These are phyloP conservation scores for Thereva unica DNA, from an alignment of 2,888 invertebrate species.

Conservation along the genomic window DNA sequence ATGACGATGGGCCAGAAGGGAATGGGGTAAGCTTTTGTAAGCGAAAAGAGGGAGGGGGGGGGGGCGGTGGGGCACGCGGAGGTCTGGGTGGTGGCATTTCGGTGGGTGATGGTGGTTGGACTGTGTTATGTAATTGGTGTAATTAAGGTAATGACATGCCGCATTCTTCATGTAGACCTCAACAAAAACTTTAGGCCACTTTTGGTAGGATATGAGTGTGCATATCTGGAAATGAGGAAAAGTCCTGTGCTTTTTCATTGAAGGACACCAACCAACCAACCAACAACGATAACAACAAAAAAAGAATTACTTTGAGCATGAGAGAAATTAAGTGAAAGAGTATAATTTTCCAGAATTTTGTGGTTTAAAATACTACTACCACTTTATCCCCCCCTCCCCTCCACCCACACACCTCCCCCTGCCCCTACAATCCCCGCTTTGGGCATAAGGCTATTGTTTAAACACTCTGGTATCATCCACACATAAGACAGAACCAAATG, in stretches of 20 bases:
- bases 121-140: constrained; percentile 18
- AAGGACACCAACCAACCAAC: constrained; percentile 7
- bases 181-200: constrained; percentile 19
- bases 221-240: constrained; percentile 9
- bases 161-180: constrained; percentile 28
- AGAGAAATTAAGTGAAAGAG: constrained; percentile 27
- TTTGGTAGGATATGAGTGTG: constrained; percentile 14
- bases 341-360: constrained; percentile 16
- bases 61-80: too few relatives aligned
- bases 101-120: too few relatives aligned
- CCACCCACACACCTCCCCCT: too few relatives aligned
- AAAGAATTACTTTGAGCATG: constrained; percentile 7
- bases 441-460: too few relatives aligned
- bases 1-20: too few relatives aligned
- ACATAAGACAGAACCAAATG: too few relatives aligned
- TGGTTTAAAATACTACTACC: constrained; percentile 1
- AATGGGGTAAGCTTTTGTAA: too few relatives aligned
- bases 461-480: too few relatives aligned
- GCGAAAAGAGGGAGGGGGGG: too few relatives aligned
- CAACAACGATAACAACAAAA: background rate
- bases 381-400: background rate
- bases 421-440: too few relatives aligned
- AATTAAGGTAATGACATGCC: constrained; percentile 29
- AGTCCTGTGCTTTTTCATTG: constrained; percentile 7
- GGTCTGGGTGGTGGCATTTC: too few relatives aligned